Base-by-base conservation (phyloP, 2,888 invertebrate genomes). In the Apodemia duryi region DNA sequence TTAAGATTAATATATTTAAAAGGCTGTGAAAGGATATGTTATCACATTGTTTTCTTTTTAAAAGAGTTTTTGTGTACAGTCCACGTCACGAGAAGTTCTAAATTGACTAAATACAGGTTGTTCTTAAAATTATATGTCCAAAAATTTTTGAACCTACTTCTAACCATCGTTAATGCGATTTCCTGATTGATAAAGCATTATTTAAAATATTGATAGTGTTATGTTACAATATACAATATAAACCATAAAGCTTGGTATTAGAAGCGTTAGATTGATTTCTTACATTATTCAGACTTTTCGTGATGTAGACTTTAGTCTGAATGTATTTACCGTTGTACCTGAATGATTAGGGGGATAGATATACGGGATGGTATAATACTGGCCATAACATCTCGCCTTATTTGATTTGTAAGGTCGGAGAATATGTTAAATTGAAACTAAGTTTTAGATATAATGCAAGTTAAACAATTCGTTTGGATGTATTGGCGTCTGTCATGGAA, bases 31-130 rank as follows among this genome's bases (percentile, higher is more conserved):
- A 32, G 57, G 35, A 60, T 60, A 60, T 35, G 35, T 29, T 60
- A 35, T 60, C 60, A 60, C 60, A 35, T 35, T 60, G 60, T 60
- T 60, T 32, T 60, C 60, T 60, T 60, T 60, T 60, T 60, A 60
- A 60, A 60, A 35, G 60, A 60, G 13, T 32, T 60, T 35, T 35
- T 60, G 60, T 60, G 60, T 60, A n/a, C 60, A 60, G 60, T 60
- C n/a, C 4, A 35, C 60, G 29, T 60, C 60, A 35, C 60, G n/a
- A 60, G 35, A 35, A 60, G 51, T 21, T 21, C 2, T 7, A 51
- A 51, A 21, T 51, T 51, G n/a, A 51, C 7, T 2, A 7, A 2
- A 51, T 51, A 46, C 46, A 46, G 13, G 43, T 46, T 1, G 46
- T 13, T 5, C 13, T 46, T 46, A n/a, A 13, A 13, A 13, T n/a